Conservation (phyloP, 1,140 invertebrate genomes). For the Aphelinus atriplicis region DNA sequence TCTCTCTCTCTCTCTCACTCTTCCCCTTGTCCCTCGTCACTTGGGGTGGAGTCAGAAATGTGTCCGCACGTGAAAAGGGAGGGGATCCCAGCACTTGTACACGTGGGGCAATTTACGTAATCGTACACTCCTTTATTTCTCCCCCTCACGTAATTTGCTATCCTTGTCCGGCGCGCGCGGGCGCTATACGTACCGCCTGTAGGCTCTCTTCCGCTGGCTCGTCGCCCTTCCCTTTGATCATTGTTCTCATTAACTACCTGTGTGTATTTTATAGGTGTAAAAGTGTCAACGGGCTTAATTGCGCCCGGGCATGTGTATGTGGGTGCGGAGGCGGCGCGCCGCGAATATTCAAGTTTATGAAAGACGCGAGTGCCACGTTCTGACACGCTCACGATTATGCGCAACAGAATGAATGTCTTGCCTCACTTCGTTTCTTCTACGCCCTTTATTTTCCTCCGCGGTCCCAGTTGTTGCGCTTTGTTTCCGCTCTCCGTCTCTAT, state of each 20-base stretch:
- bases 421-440: background rate
- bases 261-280: conserved; percentile 40
- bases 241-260: conserved; percentile 50
- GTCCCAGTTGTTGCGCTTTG: no score
- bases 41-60: conserved; percentile 41
- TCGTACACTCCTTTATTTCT: conserved; percentile 39
- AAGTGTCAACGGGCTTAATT: background rate
- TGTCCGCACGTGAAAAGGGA: conserved; percentile 8
- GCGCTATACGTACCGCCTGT: no score
- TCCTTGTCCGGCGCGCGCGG: conserved; percentile 37
- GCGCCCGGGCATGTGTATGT: background rate
- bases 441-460: conserved; percentile 10
- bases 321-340: background rate
- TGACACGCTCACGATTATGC: conserved; percentile 19
- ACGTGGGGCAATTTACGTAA: conserved; percentile 43
- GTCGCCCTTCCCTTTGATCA: conserved; percentile 6
- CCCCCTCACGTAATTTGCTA: conserved; percentile 40
- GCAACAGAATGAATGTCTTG: conserved; percentile 5
- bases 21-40: conserved; percentile 19
- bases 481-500: no score
- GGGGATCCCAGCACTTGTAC: conserved; percentile 35
- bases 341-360: conserved; percentile 16
- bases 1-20: conserved; percentile 24
- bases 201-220: no score
- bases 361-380: conserved; percentile 30